phyloP scores from a whole-genome alignment of 1,140 invertebrate species.

The Sweltsa coloradensis region DNA sequence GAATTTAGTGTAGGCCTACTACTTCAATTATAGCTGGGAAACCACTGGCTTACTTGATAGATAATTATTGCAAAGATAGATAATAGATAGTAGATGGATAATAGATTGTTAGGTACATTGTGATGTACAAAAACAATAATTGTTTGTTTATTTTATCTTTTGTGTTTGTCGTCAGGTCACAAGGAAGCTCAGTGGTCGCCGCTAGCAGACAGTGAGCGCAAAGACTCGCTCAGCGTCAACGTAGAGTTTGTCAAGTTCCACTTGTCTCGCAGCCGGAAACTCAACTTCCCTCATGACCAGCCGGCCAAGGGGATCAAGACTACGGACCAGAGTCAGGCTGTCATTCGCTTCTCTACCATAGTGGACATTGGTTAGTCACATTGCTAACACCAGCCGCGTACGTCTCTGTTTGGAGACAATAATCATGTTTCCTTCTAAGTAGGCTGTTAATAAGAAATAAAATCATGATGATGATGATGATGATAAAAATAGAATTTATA shows the following conservation, averaged over 20 bases:
- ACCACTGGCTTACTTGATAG: not conserved
- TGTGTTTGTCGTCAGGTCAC: no score
- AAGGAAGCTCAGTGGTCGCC: slow-evolving; percentile 80
- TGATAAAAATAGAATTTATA: not conserved
- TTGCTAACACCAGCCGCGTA: no score
- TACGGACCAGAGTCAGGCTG: slow-evolving; percentile 53
- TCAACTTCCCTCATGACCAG: slow-evolving; percentile 50
- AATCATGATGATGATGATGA: not conserved
- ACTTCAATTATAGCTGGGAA: not conserved
- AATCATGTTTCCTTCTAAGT: slow-evolving; percentile 23
- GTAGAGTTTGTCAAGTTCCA: slow-evolving; percentile 97
- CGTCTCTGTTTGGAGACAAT: no score
- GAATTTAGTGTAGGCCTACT: not conserved
- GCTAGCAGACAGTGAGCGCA: slow-evolving; percentile 75
- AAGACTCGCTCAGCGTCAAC: slow-evolving; percentile 91
- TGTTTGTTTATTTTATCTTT: slow-evolving; percentile 10
- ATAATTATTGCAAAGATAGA: not conserved
- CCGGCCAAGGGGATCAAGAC: slow-evolving; percentile 29
- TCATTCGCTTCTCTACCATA: slow-evolving; percentile 87
- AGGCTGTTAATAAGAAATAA: not conserved
- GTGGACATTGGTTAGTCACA: no score
- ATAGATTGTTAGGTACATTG: not conserved
- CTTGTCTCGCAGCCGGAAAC: slow-evolving; percentile 74
- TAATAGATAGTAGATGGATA: not conserved
- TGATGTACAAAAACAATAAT: not conserved